A percentile compares a stretch with the other conserved stretches of the same genome.
phyloP scores from a whole-genome alignment of 2,797 vertebrate species.

The Periparus ater region DNA sequence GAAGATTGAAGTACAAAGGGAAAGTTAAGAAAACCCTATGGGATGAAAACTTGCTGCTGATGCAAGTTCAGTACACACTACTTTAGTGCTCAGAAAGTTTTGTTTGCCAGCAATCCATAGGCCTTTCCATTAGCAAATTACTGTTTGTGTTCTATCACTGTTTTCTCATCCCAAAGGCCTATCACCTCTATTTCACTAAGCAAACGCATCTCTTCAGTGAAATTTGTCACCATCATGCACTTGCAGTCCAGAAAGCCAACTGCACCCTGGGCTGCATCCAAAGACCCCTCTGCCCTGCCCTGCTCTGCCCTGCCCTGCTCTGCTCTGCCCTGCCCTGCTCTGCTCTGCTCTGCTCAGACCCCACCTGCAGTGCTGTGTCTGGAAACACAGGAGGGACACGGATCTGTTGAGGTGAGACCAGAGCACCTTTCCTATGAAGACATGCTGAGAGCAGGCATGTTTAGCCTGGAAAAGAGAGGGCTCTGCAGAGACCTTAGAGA shows the following conservation, averaged over 20 bases:
- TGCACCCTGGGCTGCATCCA: not conserved
- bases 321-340: not conserved
- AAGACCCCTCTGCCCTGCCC: not conserved
- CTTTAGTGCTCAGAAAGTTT: not conserved
- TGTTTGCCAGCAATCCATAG: not conserved
- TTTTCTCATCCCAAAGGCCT: not conserved
- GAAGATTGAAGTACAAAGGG: not conserved
- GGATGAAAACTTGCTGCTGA: not conserved
- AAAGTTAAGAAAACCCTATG: not conserved
- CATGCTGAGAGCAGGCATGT: not conserved
- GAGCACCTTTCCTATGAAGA: not conserved
- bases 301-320: no score
- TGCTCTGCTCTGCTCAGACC: not conserved
- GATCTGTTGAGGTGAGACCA: not conserved
- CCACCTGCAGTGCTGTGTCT: not conserved
- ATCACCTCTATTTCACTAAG: not conserved
- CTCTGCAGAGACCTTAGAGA: not conserved
- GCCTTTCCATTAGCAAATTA: slow-evolving; percentile 6
- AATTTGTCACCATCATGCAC: not conserved
- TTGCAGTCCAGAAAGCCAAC: not conserved
- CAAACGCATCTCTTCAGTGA: not conserved
- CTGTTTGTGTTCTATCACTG: not conserved
- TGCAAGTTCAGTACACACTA: not conserved
- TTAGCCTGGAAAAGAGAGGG: not conserved
- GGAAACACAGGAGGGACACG: not conserved